Base-by-base conservation (phyloP, 2,797 vertebrate genomes). In the Limnodromus scolopaceus region DNA sequence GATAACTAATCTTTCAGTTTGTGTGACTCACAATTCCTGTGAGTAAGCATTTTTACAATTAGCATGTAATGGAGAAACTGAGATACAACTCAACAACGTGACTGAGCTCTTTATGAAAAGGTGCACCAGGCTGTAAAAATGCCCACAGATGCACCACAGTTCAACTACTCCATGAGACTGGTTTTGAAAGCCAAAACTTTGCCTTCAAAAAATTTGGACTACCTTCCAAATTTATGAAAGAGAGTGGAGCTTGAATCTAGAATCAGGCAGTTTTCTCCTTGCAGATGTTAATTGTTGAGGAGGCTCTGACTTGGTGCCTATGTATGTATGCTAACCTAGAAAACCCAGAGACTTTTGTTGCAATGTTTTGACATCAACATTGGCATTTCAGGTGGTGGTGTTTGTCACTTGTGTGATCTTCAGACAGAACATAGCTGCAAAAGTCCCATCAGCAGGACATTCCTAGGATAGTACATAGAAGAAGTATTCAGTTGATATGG, bases 91-190 rank as follows among this genome's bases (percentile, higher is more conserved):
- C 4, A 48, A 71, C 36, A 10, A 58, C 22, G 9, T 66, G 32
- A 34, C 9, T 54, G 18, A 68, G 3, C 4, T 65, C 28, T 71
- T 74, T n/a, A 38, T 22, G 28, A 34, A 84, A 84, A 46, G 15
- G 2, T 9, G 19, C 13, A 24, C 5, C 4, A 41, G 17, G 16
- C 27, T 69, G 41, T 41, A 75, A 70, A 63, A 28, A 10, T 1
- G 1, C 5, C 1, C 16, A 25, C 5, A 23, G 17, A 0, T 72
- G 5, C 20, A 12, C 15, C 23, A 34, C 25, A 23, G 51, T 64
- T 80, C 16, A 53, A 4, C 23, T 32, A 32, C 6, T 41, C 30
- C 13, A 1, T 39, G 6, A 69, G 24, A 53, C 7, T 54, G 15
- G 8, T 71, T 91, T 81, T 78, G 15, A 85, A 88, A 10, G n/a